Conservation (phyloP, 2,113 vertebrate species). For the Brienomyrus longianalis region DNA sequence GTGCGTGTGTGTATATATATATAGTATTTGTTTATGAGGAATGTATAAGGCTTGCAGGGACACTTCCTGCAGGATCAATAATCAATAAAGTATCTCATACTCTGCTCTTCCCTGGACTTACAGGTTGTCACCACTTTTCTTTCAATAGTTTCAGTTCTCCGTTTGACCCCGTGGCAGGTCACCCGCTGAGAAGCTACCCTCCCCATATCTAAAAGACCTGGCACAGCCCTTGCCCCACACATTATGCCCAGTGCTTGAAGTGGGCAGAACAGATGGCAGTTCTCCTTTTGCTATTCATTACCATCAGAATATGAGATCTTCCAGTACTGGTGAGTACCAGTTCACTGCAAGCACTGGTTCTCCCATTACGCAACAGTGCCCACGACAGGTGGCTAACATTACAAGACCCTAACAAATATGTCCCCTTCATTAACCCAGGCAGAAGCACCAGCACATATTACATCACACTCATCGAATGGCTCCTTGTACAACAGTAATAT, state of each 20-base stretch:
- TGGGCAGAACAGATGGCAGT: not conserved
- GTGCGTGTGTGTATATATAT: not conserved
- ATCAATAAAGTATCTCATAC: too few relatives aligned
- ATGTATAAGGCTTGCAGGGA: not conserved
- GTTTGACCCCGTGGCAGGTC: not conserved
- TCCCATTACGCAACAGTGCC: not conserved
- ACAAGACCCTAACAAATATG: not conserved
- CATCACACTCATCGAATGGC: not conserved
- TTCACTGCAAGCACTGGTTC: not conserved
- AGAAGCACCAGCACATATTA: not conserved
- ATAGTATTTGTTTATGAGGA: not conserved
- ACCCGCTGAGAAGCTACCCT: not conserved
- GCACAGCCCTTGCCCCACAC: not conserved
- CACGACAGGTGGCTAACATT: not conserved
- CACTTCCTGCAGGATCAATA: not conserved
- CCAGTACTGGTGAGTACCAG: not conserved
- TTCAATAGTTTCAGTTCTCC: not conserved
- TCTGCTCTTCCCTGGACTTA: not conserved
- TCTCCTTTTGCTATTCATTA: not conserved
- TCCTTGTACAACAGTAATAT: not conserved
- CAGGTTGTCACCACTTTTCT: not conserved
- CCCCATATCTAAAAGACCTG: not conserved
- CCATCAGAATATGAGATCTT: not conserved
- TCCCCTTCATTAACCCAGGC: not conserved
- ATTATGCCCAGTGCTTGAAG: not conserved